Conservation (phyloP, 2,113 vertebrate species). For the Origma solitaria region DNA sequence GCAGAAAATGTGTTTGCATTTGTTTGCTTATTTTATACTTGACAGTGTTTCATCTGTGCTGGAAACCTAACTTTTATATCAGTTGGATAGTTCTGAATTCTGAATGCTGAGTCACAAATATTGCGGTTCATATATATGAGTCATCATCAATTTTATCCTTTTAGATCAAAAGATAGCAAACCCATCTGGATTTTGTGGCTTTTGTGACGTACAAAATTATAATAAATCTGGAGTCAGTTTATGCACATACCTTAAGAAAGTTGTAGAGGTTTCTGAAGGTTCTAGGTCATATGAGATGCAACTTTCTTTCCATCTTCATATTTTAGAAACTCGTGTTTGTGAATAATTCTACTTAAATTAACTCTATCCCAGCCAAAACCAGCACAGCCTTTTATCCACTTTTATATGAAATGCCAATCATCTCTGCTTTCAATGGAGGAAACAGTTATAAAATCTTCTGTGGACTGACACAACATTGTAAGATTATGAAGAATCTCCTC, state of each 20-base stretch:
- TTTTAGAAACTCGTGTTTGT: neutral
- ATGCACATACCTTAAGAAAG: neutral
- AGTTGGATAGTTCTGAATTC: neutral
- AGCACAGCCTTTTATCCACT: neutral
- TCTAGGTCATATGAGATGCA: neutral
- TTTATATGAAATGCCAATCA: neutral
- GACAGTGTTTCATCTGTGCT: neutral
- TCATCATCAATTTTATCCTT: neutral
- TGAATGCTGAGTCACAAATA: neutral
- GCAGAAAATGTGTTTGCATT: neutral
- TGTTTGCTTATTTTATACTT: neutral
- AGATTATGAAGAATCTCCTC: neutral
- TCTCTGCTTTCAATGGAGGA: neutral
- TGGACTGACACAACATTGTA: neutral
- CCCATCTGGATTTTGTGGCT: neutral
- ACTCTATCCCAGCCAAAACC: neutral
- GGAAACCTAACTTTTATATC: neutral
- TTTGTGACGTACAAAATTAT: neutral
- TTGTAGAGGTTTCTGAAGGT: neutral
- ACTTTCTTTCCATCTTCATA: neutral
- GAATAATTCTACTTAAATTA: neutral
- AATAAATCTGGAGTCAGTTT: neutral
- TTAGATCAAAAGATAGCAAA: conserved; percentile 22
- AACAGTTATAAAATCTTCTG: neutral
- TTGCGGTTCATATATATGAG: neutral